These are phyloP conservation scores for Seira sanloemensis DNA, from an alignment of 2,888 invertebrate genomes.

Conservation along the genomic window DNA sequence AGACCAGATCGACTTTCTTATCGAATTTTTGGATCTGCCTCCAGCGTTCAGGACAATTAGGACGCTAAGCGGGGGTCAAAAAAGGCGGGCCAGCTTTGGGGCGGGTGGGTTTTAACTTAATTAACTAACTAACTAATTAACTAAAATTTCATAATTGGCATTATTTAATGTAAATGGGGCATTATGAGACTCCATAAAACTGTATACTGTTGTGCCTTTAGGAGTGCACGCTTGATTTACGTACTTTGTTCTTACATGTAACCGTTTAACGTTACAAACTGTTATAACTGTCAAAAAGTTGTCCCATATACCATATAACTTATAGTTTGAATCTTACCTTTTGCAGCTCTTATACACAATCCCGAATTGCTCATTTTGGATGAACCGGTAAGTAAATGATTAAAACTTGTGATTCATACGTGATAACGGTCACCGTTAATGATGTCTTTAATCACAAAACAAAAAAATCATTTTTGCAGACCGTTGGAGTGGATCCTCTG, in stretches of 20 bases:
- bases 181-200: too few relatives aligned
- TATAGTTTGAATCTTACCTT: neutral
- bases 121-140: too few relatives aligned
- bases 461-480: slow-evolving; percentile 38
- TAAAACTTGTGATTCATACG: neutral
- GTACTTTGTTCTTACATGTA: too few relatives aligned
- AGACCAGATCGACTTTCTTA: slow-evolving; percentile 63
- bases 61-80: slow-evolving; percentile 79
- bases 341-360: slow-evolving; percentile 75
- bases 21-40: slow-evolving; percentile 66
- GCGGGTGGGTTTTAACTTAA: slow-evolving; percentile 69
- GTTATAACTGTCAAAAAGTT: too few relatives aligned
- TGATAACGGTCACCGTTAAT: neutral
- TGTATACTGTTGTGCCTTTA: neutral
- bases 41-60: slow-evolving; percentile 53
- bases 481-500: slow-evolving; percentile 60
- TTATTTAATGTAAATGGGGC: too few relatives aligned
- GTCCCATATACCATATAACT: neutral
- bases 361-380: slow-evolving; percentile 85
- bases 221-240: too few relatives aligned
- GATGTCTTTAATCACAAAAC: slow-evolving; percentile 2
- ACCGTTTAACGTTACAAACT: too few relatives aligned
- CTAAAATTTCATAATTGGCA: too few relatives aligned
- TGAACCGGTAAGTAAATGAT: slow-evolving; percentile 80
- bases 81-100: slow-evolving; percentile 76